phyloP scores from a whole-genome alignment of 2,797 vertebrate species.

The Thripadectes ignobilis region DNA sequence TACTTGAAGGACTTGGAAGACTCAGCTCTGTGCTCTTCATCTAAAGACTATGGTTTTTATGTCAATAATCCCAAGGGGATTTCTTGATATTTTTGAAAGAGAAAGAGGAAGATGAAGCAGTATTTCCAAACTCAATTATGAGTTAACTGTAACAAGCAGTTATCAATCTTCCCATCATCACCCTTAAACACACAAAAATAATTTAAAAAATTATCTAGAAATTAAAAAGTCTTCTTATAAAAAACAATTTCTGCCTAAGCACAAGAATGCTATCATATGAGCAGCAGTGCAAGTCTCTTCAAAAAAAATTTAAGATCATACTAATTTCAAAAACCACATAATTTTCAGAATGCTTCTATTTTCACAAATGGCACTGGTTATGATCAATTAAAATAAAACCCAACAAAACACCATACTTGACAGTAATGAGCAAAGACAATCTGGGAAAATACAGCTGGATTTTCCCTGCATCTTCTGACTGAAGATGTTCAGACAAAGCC shows the following conservation, averaged over 20 bases:
- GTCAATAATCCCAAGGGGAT: neutral
- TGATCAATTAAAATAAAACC: neutral
- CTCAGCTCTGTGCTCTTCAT: neutral
- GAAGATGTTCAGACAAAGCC: neutral
- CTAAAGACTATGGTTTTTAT: neutral
- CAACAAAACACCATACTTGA: neutral
- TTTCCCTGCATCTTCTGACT: neutral
- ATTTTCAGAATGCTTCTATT: neutral
- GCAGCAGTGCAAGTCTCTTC: neutral
- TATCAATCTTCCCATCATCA: neutral
- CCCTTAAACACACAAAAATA: neutral
- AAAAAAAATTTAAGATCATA: neutral
- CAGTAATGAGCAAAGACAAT: neutral
- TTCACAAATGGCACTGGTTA: neutral
- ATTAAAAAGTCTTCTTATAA: neutral
- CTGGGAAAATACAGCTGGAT: neutral
- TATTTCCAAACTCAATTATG: neutral
- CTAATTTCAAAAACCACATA: neutral
- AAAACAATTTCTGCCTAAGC: neutral
- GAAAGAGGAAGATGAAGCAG: neutral
- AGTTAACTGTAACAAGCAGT: neutral
- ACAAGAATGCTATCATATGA: neutral
- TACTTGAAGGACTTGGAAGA: neutral
- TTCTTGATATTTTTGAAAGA: neutral
- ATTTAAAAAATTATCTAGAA: accelerated